Base-by-base conservation (phyloP, 2,113 vertebrate species). In the Aldabrachelys gigantea region DNA sequence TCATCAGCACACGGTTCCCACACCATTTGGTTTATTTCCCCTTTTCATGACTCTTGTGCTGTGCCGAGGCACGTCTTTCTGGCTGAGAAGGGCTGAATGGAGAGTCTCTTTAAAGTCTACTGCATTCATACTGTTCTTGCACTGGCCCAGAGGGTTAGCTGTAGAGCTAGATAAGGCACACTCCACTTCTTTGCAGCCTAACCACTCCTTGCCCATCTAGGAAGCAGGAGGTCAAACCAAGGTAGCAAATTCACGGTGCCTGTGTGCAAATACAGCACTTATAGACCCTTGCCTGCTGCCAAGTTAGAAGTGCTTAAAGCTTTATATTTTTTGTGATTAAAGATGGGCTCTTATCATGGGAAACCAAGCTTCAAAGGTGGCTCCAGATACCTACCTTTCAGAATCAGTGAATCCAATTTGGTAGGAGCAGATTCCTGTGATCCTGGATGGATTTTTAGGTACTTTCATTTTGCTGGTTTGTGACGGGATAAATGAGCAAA, bases 301-400 rank as follows among this genome's bases (percentile, higher is more conserved):
- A 72, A 16, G 17, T 14, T 57, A 52, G 17, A 62, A 27, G 54
- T 76, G 44, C 56, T 69, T 31, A 50, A 75, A 59, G 54, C 10
- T 59, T 0, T 14, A 3, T 14, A 3, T 56, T 56, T 41, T 10
- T 35, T 21, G 1, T n/a, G 12, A 6, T 2, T 21, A 59, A 62
- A 53, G 2, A 14, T 0, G 9, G 10, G 56, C 6, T 79, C 81
- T 85, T 76, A 4, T 0, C 0, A 38, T 1, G 29, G 5, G 35
- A 53, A 21, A 0, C 4, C 0, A 7, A 75, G 21, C 8, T 76
- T 81, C 41, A n/a, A 78, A 49, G 29, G 1, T 4, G 62, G 79
- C 1, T 41, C 81, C 50, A n/a, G 80, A n/a, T 1, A 19, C 72
- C 82, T 50, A 2, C 13, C 85, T 53, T 21, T 21, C 79, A n/a